Conservation (phyloP, 2,888 invertebrate species). For the Argynnis bischoffii region DNA sequence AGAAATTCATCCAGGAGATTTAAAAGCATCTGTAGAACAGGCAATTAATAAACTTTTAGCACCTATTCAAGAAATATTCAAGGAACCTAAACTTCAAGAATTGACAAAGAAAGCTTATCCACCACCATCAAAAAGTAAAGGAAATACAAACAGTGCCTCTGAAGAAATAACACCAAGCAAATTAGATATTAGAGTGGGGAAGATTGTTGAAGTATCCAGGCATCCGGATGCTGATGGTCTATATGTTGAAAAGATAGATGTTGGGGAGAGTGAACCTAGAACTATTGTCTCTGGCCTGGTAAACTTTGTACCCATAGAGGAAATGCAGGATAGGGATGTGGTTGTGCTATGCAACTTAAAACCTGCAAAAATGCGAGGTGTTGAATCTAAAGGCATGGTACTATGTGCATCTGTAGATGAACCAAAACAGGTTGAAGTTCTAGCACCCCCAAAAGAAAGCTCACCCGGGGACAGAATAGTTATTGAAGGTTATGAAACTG, state of each 20-base stretch:
- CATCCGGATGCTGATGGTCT: slow-evolving; percentile 96
- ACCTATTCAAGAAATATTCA: slow-evolving; percentile 94
- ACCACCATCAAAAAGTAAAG: slow-evolving; percentile 84
- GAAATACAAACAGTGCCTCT: slow-evolving; percentile 54
- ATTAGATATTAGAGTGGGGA: slow-evolving; percentile 94
- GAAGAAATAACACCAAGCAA: slow-evolving; percentile 88
- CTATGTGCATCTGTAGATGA: slow-evolving; percentile 93
- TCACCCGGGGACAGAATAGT: slow-evolving; percentile 92
- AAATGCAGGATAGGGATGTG: slow-evolving; percentile 94
- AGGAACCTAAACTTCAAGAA: slow-evolving; percentile 89
- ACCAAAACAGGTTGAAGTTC: slow-evolving; percentile 92
- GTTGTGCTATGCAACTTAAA: slow-evolving; percentile 98
- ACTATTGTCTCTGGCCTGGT: slow-evolving; percentile 95
- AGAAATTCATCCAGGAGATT: slow-evolving; percentile 95
- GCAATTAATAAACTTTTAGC: slow-evolving; percentile 93
- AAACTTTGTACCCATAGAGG: slow-evolving; percentile 93
- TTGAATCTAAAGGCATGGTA: slow-evolving; percentile 96
- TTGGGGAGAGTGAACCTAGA: slow-evolving; percentile 88
- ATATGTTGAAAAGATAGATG: slow-evolving; percentile 95
- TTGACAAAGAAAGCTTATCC: slow-evolving; percentile 94
- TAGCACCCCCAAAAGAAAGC: slow-evolving; percentile 89
- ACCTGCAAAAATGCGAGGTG: slow-evolving; percentile 96
- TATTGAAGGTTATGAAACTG: slow-evolving; percentile 91
- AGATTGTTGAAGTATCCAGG: slow-evolving; percentile 89
- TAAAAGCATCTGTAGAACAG: slow-evolving; percentile 92